phyloP scores from a whole-genome alignment of 1,140 invertebrate species.

The Tetramorium parvispinum region DNA sequence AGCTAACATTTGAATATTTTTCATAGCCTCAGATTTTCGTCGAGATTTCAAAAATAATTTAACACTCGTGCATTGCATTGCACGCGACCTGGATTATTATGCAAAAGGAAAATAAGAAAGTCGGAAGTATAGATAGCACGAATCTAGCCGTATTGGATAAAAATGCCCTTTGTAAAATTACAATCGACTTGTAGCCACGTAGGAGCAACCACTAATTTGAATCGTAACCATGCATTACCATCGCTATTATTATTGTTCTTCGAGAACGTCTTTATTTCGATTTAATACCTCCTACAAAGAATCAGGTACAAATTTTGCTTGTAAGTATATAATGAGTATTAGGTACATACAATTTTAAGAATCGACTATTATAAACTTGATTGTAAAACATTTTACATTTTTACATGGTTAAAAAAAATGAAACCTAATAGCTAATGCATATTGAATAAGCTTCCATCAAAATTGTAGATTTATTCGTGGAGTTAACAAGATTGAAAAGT shows the following conservation, averaged over 20 bases:
- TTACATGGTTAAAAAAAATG: not conserved
- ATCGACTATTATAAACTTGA: not conserved
- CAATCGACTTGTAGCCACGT: not conserved
- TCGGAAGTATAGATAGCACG: slow-evolving; percentile 13
- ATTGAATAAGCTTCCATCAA: slow-evolving; percentile 2
- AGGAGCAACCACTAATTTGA: slow-evolving; percentile 11
- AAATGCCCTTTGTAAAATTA: slow-evolving; percentile 1
- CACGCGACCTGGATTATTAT: slow-evolving; percentile 38
- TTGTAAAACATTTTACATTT: not conserved
- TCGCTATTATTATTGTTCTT: not conserved
- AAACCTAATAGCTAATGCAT: not conserved
- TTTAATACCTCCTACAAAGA: not conserved
- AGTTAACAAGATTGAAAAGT: slow-evolving; percentile 1
- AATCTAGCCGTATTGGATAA: slow-evolving; percentile 9
- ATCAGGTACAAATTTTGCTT: not conserved
- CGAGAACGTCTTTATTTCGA: slow-evolving; percentile 30
- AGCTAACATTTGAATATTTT: slow-evolving; percentile 23
- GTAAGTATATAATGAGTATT: not conserved
- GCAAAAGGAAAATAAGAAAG: not conserved
- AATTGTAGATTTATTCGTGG: slow-evolving; percentile 52
- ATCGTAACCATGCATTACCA: not conserved
- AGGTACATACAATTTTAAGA: not conserved
- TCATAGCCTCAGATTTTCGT: slow-evolving; percentile 24
- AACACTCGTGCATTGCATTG: slow-evolving; percentile 6
- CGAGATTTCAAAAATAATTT: slow-evolving; percentile 41